Conservation (phyloP, 1,140 invertebrate species). For the Lepidurus couesii region DNA sequence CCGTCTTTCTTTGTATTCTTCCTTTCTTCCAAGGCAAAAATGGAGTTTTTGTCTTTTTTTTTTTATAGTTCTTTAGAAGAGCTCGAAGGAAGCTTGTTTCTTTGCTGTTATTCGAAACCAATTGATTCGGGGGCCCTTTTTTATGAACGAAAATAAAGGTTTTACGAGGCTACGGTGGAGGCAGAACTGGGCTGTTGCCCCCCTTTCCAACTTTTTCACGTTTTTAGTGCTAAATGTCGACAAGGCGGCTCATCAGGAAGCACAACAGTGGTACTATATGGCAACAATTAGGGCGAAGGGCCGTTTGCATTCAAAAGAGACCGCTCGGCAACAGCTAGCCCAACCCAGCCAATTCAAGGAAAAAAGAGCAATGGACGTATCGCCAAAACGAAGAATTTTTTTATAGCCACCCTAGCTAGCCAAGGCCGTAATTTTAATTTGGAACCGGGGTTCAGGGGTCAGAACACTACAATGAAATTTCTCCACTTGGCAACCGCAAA, state of each 20-base stretch:
- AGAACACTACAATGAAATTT: background rate
- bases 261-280: conserved; percentile 19
- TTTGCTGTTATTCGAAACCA: conserved; percentile 19
- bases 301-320: background rate
- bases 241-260: conserved; percentile 17
- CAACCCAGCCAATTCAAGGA: background rate
- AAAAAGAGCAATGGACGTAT: conserved; percentile 11
- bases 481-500: background rate
- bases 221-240: conserved; percentile 15
- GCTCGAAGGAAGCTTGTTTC: background rate
- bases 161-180: background rate
- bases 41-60: background rate
- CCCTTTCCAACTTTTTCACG: conserved; percentile 1
- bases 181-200: background rate
- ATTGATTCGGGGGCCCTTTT: conserved; percentile 1
- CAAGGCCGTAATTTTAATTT: conserved; percentile 4
- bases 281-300: conserved; percentile 1
- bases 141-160: conserved; percentile 20
- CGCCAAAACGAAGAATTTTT: conserved; percentile 1
- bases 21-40: no score
- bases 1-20: no score
- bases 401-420: background rate
- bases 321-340: background rate
- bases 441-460: background rate
- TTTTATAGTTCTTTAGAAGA: background rate